Percentiles rank a stretch among this genome's conserved stretches.
Conservation (phyloP, 2,888 invertebrate genomes). For the Hirtodrosophila confusa region DNA sequence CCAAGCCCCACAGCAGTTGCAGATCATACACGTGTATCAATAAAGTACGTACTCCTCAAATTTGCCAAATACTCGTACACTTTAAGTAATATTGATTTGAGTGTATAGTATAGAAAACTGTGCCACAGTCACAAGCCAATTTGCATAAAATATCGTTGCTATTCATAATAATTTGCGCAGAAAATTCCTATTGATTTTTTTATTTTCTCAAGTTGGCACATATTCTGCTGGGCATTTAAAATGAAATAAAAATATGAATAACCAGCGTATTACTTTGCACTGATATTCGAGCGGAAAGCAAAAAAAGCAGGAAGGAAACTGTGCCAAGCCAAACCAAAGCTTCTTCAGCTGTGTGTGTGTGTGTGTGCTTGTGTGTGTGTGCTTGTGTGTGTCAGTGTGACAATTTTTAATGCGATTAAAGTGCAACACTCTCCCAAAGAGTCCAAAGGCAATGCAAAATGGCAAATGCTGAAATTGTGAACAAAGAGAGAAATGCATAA, state of each 20-base stretch:
- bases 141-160: constrained; percentile 20
- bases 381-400: constrained; percentile 49
- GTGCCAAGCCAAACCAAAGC: constrained; percentile 54
- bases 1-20: constrained; percentile 1
- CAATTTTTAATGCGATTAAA: constrained; percentile 80
- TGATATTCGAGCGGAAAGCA: constrained; percentile 29
- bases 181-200: constrained; percentile 63
- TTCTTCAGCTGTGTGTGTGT: constrained; percentile 12
- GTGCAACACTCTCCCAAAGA: constrained; percentile 64
- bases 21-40: constrained; percentile 7
- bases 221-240: constrained; percentile 20
- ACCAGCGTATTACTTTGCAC: constrained; percentile 59
- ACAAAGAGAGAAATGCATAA: constrained; percentile 10
- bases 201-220: constrained; percentile 15
- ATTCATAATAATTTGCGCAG: constrained; percentile 27
- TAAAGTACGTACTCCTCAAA: background rate
- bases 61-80: background rate
- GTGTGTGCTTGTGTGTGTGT: constrained; percentile 19
- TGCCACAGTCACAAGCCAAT: constrained; percentile 37
- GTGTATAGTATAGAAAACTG: constrained; percentile 12
- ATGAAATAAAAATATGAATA: constrained; percentile 42
- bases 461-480: constrained; percentile 25
- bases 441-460: constrained; percentile 23
- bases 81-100: constrained; percentile 6
- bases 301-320: constrained; percentile 47